Percentiles rank a stretch among this genome's conserved stretches.
These are phyloP conservation scores for Pollenia labialis DNA, from an alignment of 2,888 invertebrate genomes.

Conservation along the genomic window DNA sequence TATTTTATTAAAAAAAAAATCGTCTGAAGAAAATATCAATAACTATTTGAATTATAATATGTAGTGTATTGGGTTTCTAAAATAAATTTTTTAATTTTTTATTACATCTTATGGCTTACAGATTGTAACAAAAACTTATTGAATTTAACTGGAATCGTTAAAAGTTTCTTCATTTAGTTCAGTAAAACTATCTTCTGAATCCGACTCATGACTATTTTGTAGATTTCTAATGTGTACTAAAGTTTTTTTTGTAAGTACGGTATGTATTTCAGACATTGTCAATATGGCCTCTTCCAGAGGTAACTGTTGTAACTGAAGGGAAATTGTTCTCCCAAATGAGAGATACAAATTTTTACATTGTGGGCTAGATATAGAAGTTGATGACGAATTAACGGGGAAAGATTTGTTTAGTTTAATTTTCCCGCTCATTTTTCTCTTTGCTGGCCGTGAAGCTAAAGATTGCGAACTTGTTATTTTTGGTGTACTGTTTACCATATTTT, in stretches of 20 bases:
- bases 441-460: neutral
- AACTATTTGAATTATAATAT: too few species aligned
- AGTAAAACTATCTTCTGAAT: conserved; percentile 24
- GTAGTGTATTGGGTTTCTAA: neutral
- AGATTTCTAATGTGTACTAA: conserved; percentile 41
- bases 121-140: neutral
- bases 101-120: neutral
- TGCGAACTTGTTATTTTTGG: conserved; percentile 12
- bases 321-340: conserved; percentile 52
- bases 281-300: conserved; percentile 44
- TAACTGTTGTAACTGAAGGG: conserved; percentile 56
- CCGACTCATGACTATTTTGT: neutral
- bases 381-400: neutral
- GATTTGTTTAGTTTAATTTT: conserved; percentile 4
- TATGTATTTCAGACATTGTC: conserved; percentile 56
- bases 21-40: too few species aligned
- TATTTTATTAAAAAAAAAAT: too few species aligned
- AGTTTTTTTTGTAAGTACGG: conserved; percentile 45
- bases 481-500: neutral
- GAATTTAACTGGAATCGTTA: conserved; percentile 30
- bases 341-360: conserved; percentile 35
- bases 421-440: conserved; percentile 10
- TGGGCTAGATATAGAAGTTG: neutral
- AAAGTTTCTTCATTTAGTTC: conserved; percentile 30
- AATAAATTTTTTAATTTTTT: neutral